Evolutionary conservation across 2,888 invertebrate species (phyloP).

Genomic region (Apodemia hepburni): DNA sequence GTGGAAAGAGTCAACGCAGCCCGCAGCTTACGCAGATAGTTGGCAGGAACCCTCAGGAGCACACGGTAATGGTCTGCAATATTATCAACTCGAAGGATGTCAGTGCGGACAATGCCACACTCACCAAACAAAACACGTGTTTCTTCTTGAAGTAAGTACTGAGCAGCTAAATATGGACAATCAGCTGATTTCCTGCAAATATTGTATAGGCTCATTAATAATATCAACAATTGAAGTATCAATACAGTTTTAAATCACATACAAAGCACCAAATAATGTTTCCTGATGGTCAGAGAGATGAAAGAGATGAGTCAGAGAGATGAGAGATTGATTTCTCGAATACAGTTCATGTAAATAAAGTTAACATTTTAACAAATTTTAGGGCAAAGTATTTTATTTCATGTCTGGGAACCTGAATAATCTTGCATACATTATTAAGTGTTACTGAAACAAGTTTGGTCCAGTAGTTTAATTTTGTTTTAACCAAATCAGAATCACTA

Average conservation of each 20-base stretch:
- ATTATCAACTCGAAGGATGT: conserved; percentile 40
- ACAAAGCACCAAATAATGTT: too few relatives aligned
- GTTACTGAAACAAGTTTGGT: too few relatives aligned
- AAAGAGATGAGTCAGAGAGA: too few relatives aligned
- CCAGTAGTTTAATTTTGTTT: too few relatives aligned
- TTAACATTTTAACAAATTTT: too few relatives aligned
- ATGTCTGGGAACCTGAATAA: too few relatives aligned
- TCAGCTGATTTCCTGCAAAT: conserved; percentile 27
- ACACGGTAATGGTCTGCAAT: conserved; percentile 28
- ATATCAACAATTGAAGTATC: neutral
- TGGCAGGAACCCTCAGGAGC: conserved; percentile 76
- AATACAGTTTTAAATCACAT: neutral
- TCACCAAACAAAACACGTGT: conserved; percentile 40
- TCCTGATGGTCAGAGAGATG: too few relatives aligned
- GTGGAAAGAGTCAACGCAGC: conserved; percentile 40
- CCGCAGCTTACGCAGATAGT: conserved; percentile 33
- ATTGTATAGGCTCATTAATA: neutral
- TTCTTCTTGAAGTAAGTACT: conserved; percentile 37
- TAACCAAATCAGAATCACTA: too few relatives aligned
- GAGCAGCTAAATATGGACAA: conserved; percentile 34
- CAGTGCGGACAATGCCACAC: conserved; percentile 40
- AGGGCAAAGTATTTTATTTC: too few relatives aligned
- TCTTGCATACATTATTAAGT: too few relatives aligned
- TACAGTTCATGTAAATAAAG: too few relatives aligned
- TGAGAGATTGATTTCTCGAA: too few relatives aligned